Percentiles rank a stretch among this genome's conserved stretches.
Conservation (phyloP, 2,888 invertebrate species). For the Caenorhabditis plicata region DNA sequence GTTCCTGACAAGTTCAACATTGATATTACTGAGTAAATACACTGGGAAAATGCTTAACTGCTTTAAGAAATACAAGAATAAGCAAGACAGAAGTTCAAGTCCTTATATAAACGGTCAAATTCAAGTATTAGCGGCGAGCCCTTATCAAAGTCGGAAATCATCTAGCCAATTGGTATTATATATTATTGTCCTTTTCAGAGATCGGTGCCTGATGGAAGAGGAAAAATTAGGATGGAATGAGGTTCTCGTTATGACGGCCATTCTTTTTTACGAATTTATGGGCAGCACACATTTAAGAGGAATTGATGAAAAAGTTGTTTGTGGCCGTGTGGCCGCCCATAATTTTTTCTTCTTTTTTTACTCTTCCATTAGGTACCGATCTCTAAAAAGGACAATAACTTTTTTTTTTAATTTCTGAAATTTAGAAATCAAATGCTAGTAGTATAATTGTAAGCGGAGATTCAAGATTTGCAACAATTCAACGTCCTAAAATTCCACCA, state of each 20-base stretch:
- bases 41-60: slow-evolving; percentile 30
- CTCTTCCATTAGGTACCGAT: no score
- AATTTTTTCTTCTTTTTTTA: no score
- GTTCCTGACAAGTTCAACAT: slow-evolving; percentile 12
- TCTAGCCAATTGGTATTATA: slow-evolving; percentile 23
- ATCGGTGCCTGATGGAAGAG: no score
- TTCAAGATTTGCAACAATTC: slow-evolving; percentile 37
- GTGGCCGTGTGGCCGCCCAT: no score
- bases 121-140: slow-evolving; percentile 26
- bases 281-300: no score
- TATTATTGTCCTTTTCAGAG: no score
- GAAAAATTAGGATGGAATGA: no score
- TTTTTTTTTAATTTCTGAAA: background rate
- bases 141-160: slow-evolving; percentile 27
- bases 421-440: slow-evolving; percentile 21
- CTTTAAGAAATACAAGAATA: slow-evolving; percentile 28
- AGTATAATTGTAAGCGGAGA: slow-evolving; percentile 30
- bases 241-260: no score
- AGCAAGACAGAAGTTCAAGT: slow-evolving; percentile 17
- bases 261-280: no score
- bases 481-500: slow-evolving; percentile 44
- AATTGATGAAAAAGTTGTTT: no score
- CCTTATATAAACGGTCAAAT: slow-evolving; percentile 33
- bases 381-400: no score
- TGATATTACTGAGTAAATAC: slow-evolving; percentile 8